These are phyloP conservation scores for Dufourea novaeangliae DNA, from an alignment of 1,140 invertebrate genomes.

Conservation along the genomic window DNA sequence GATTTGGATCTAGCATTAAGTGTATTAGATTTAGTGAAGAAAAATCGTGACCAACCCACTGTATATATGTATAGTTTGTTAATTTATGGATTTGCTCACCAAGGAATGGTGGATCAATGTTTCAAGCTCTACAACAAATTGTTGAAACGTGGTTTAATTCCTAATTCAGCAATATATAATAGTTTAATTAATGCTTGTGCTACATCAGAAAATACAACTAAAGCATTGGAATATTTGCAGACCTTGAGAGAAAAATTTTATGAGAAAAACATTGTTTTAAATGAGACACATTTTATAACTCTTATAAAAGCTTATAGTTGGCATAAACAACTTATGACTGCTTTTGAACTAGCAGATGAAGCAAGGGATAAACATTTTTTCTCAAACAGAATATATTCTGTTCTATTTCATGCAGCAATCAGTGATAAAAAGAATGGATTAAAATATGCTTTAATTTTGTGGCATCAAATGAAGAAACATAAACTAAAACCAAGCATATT, in stretches of 20 bases:
- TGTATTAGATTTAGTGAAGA: conserved; percentile 89
- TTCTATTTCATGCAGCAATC: conserved; percentile 91
- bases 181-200: conserved; percentile 94
- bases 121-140: conserved; percentile 91
- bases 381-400: conserved; percentile 88
- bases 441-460: conserved; percentile 90
- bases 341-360: conserved; percentile 92
- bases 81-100: conserved; percentile 89
- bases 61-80: conserved; percentile 91
- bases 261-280: conserved; percentile 86
- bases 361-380: conserved; percentile 87
- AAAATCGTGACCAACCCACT: conserved; percentile 89
- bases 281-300: conserved; percentile 90
- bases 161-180: conserved; percentile 88
- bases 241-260: conserved; percentile 82
- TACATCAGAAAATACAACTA: conserved; percentile 87
- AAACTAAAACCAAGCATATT: conserved; percentile 86
- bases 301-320: conserved; percentile 95
- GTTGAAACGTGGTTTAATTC: conserved; percentile 87
- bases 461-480: conserved; percentile 89
- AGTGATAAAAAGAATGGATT: conserved; percentile 90
- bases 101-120: conserved; percentile 92
- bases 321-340: conserved; percentile 88
- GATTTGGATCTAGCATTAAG: conserved; percentile 88
- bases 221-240: conserved; percentile 81